Conservation (phyloP, 2,113 vertebrate species). For the Monopterus albus region DNA sequence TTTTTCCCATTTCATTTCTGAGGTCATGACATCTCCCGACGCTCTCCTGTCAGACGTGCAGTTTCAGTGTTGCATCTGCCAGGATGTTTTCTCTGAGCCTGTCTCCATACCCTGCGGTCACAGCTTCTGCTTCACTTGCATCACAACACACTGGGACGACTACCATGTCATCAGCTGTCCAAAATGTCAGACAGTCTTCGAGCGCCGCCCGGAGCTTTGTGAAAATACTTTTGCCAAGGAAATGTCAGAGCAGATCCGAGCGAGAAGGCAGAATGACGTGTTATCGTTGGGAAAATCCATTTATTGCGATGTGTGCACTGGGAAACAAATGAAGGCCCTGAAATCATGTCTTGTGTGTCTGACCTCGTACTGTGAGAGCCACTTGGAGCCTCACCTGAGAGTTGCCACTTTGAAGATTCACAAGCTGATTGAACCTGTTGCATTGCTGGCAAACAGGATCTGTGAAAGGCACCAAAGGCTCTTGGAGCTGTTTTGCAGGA, state of each 20-base stretch:
- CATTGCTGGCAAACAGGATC: conserved; percentile 73
- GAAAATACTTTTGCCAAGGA: conserved; percentile 75
- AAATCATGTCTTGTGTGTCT: conserved; percentile 83
- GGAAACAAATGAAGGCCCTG: conserved; percentile 60
- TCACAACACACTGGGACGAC: conserved; percentile 63
- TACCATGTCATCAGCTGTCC: conserved; percentile 48
- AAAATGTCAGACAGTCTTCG: conserved; percentile 58
- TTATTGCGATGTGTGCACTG: conserved; percentile 81
- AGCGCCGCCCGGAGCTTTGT: conserved; percentile 61
- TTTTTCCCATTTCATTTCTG: background rate
- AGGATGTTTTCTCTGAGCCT: conserved; percentile 71
- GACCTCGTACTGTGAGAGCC: conserved; percentile 82
- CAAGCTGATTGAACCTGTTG: conserved; percentile 77
- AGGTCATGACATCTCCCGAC: conserved; percentile 61
- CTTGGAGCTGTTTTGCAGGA: conserved; percentile 82
- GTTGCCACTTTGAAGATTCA: conserved; percentile 68
- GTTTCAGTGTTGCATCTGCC: conserved; percentile 75
- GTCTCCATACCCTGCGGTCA: conserved; percentile 79
- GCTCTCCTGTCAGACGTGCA: conserved; percentile 63
- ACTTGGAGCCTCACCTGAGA: conserved; percentile 75
- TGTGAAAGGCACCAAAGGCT: conserved; percentile 77
- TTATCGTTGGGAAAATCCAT: background rate
- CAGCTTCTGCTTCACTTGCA: conserved; percentile 79
- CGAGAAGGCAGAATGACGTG: background rate
- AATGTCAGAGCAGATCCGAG: conserved; percentile 70